Conservation (phyloP, 1,140 invertebrate genomes). For the Megalonaias nervosa region DNA sequence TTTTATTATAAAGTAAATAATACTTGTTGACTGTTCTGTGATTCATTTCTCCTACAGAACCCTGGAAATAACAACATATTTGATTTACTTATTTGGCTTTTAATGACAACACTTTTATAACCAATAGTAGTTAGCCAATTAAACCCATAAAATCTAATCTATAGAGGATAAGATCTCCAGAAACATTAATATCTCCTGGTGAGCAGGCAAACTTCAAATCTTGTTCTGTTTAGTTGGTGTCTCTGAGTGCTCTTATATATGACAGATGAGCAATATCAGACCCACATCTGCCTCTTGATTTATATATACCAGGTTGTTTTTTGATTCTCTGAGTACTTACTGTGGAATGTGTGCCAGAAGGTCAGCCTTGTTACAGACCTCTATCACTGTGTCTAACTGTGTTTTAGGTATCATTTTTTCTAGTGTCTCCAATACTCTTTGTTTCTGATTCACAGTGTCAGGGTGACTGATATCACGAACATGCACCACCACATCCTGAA, state of each 20-base stretch:
- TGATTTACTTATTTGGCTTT: too few relatives aligned
- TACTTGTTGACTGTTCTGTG: too few relatives aligned
- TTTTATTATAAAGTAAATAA: too few relatives aligned
- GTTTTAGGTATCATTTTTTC: constrained; percentile 74
- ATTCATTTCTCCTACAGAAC: too few relatives aligned
- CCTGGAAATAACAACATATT: too few relatives aligned
- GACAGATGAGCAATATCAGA: too few relatives aligned
- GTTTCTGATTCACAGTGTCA: constrained; percentile 79
- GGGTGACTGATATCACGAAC: constrained; percentile 88
- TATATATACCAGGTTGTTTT: too few relatives aligned
- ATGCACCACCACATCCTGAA: constrained; percentile 87
- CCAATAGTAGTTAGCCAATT: too few relatives aligned
- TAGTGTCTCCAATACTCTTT: constrained; percentile 82
- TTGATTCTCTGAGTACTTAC: too few relatives aligned
- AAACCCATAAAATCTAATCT: too few relatives aligned
- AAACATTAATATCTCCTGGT: neutral
- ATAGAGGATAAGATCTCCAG: neutral
- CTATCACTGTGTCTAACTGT: constrained; percentile 78
- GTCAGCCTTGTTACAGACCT: constrained; percentile 89
- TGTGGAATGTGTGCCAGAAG: constrained; percentile 28
- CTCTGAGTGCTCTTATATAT: constrained; percentile 5
- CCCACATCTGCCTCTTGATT: too few relatives aligned
- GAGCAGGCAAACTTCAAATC: neutral
- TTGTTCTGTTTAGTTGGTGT: constrained; percentile 55
- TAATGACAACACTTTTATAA: too few relatives aligned